Percentiles rank a stretch among this genome's conserved stretches.
These are phyloP conservation scores for Numenius arquata DNA, from an alignment of 2,113 vertebrate genomes.

Conservation along the genomic window DNA sequence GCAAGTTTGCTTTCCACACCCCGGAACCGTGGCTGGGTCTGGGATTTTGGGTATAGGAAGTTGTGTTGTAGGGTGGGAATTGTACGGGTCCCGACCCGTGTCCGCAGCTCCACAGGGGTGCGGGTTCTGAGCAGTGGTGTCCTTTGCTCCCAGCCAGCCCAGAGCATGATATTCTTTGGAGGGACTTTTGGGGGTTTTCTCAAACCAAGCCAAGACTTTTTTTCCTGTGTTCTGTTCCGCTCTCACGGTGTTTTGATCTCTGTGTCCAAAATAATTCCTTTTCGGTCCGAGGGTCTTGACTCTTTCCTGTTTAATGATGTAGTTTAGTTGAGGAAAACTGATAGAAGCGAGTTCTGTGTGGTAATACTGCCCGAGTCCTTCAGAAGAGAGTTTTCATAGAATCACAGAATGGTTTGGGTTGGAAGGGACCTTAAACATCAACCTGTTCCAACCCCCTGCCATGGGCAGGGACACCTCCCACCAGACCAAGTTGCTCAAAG, in stretches of 20 bases:
- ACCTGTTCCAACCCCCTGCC: no score
- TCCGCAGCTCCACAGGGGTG: not conserved
- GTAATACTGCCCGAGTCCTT: not conserved
- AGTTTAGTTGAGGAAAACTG: not conserved
- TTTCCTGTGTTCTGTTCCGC: not conserved
- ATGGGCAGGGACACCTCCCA: no score
- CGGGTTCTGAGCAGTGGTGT: not conserved
- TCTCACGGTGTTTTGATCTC: not conserved
- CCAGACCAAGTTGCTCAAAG: no score
- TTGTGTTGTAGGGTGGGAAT: not conserved
- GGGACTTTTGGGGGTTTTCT: not conserved
- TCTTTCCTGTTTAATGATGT: not conserved
- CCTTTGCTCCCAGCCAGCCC: not conserved
- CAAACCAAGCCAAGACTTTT: not conserved
- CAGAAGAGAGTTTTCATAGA: not conserved
- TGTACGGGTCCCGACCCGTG: accelerated
- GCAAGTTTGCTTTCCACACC: not conserved
- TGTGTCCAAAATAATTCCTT: not conserved
- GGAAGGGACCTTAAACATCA: no score
- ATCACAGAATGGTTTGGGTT: no score
- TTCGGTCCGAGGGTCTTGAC: not conserved
- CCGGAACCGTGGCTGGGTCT: not conserved
- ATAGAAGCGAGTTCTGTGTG: not conserved
- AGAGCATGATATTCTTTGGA: not conserved
- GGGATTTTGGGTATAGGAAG: not conserved